Conservation (phyloP, 1,140 invertebrate species). For the Drosophila miranda region DNA sequence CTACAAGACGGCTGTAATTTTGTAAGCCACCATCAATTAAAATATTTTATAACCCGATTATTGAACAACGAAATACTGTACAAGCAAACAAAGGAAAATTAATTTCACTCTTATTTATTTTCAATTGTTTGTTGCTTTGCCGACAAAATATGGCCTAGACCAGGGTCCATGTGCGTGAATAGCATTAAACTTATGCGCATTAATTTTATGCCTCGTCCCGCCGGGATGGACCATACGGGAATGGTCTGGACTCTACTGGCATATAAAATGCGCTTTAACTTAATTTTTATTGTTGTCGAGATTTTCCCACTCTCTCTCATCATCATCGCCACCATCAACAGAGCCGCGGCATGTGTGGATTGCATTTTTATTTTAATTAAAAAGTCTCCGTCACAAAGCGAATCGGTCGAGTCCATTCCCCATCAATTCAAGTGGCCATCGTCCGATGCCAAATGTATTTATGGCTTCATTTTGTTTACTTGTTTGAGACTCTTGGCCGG, state of each 20-base stretch:
- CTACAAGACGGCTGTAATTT: neutral
- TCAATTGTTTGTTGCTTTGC: conserved; percentile 63
- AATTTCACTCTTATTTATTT: conserved; percentile 55
- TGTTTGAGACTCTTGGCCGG: conserved; percentile 44
- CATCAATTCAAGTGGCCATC: conserved; percentile 66
- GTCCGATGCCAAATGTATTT: conserved; percentile 75
- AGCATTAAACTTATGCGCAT: conserved; percentile 61
- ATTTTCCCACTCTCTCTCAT: conserved; percentile 53
- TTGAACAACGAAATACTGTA: conserved; percentile 32
- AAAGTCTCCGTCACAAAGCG: conserved; percentile 72
- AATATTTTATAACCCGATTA: conserved; percentile 75
- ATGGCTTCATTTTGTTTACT: conserved; percentile 74
- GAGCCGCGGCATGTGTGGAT: conserved; percentile 45
- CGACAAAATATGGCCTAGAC: conserved; percentile 10
- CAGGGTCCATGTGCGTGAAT: conserved; percentile 30
- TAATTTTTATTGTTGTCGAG: conserved; percentile 75
- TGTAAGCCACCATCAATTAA: conserved; percentile 55
- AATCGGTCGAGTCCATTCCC: conserved; percentile 56
- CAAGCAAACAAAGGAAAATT: conserved; percentile 44
- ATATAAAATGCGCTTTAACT: conserved; percentile 71
- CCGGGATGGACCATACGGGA: too few relatives aligned
- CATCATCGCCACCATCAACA: conserved; percentile 18
- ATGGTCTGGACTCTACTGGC: conserved; percentile 27
- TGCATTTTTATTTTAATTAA: conserved; percentile 81
- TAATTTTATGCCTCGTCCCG: conserved; percentile 56